These are phyloP conservation scores for Scomber scombrus DNA, from an alignment of 2,113 vertebrate genomes.

Conservation along the genomic window DNA sequence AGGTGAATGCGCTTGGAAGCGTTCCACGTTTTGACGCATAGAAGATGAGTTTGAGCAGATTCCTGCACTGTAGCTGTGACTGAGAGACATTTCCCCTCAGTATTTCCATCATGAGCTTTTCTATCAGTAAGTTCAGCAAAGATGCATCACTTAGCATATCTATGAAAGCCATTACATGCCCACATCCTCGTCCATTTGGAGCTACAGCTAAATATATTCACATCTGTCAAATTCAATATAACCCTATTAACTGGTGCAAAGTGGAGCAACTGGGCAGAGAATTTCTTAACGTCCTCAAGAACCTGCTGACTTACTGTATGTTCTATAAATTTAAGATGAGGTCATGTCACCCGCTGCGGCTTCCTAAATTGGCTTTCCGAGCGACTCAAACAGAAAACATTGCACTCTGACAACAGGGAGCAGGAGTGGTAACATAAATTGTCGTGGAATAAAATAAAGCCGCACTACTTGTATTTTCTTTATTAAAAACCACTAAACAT, in stretches of 20 bases:
- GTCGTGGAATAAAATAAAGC: conserved; percentile 13
- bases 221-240: conserved; percentile 46
- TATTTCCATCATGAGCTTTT: conserved; percentile 23
- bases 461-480: conserved; percentile 3
- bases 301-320: conserved; percentile 23
- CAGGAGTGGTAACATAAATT: conserved; percentile 29
- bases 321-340: conserved; percentile 50
- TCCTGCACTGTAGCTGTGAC: not conserved
- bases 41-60: conserved; percentile 26
- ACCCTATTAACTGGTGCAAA: conserved; percentile 40
- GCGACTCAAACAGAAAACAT: not conserved
- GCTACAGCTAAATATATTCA: conserved; percentile 45
- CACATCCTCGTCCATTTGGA: conserved; percentile 22
- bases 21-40: not conserved
- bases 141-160: conserved; percentile 42
- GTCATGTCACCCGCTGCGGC: conserved; percentile 17
- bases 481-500: conserved; percentile 65
- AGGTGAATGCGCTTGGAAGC: conserved; percentile 35
- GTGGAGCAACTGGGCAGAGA: not conserved
- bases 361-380: conserved; percentile 23
- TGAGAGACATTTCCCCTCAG: not conserved
- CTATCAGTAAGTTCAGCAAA: conserved; percentile 17
- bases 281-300: conserved; percentile 29
- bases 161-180: conserved; percentile 29
- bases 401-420: conserved; percentile 8